These are phyloP conservation scores for Rhizoglyphus robini DNA, from an alignment of 1,140 invertebrate species.

Conservation along the genomic window DNA sequence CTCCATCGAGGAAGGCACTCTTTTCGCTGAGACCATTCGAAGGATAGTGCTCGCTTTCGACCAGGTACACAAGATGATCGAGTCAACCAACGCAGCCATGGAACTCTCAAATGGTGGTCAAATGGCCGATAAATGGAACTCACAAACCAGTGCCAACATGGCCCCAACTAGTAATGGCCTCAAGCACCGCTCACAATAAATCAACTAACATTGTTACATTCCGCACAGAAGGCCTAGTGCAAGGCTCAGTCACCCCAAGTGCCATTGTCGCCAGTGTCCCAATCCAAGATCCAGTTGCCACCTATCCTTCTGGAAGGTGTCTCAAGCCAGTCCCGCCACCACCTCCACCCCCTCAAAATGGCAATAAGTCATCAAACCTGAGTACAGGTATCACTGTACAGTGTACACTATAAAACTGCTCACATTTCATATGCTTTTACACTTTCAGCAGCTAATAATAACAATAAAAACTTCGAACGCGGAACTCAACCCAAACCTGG, in stretches of 20 bases:
- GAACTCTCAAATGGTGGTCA: not conserved
- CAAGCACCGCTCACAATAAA: too few species aligned
- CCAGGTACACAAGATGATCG: not conserved
- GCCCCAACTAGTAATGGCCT: too few species aligned
- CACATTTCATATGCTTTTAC: not conserved
- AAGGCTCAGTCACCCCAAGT: too few species aligned
- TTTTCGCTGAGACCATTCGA: not conserved
- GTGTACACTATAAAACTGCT: not conserved
- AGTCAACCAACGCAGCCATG: not conserved
- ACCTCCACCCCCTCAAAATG: not conserved
- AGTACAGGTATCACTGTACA: not conserved
- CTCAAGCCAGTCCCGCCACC: not conserved
- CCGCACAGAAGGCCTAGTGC: too few species aligned
- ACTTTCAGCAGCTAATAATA: not conserved
- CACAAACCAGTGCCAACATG: too few species aligned
- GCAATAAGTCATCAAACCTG: not conserved
- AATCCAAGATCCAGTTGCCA: too few species aligned
- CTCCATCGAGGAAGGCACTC: slow-evolving; percentile 17
- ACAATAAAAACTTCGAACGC: not conserved
- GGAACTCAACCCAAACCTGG: not conserved
- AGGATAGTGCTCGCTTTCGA: not conserved
- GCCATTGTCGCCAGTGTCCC: too few species aligned
- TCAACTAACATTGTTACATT: too few species aligned
- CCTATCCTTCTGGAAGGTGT: too few species aligned
- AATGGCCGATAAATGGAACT: too few species aligned